These are phyloP conservation scores for Darevskia mixta DNA, from an alignment of 2,797 vertebrate genomes.

Conservation along the genomic window DNA sequence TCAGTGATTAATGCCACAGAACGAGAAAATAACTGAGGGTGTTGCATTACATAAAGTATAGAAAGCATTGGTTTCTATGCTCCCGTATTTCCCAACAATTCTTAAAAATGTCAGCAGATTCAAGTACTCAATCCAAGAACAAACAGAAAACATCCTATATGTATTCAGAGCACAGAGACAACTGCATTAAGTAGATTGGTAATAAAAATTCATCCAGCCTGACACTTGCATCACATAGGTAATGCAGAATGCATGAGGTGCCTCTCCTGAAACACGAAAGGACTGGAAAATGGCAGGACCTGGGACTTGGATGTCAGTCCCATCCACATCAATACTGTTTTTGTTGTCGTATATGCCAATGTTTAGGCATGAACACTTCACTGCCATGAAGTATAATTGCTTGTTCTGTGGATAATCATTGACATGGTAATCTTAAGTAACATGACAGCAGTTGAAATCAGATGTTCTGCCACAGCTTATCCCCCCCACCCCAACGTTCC, in stretches of 20 bases:
- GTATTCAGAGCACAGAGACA: conserved; percentile 22
- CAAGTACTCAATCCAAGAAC: neutral
- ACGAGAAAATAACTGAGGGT: neutral
- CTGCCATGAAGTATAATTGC: neutral
- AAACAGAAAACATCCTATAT: neutral
- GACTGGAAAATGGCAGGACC: conserved; percentile 38
- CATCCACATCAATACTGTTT: conserved; percentile 43
- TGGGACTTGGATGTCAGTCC: conserved; percentile 16
- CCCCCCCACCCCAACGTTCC: neutral
- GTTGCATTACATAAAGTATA: neutral
- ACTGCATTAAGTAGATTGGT: conserved; percentile 47
- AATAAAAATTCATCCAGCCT: conserved; percentile 37
- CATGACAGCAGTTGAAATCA: neutral
- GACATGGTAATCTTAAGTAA: neutral
- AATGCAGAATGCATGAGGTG: conserved; percentile 25
- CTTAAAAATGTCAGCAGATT: conserved; percentile 1
- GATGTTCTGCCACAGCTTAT: conserved; percentile 2
- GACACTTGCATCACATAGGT: conserved; percentile 48
- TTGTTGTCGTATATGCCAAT: neutral
- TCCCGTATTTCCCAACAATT: neutral
- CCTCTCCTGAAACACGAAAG: conserved; percentile 41
- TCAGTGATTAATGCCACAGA: neutral
- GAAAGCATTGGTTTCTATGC: conserved; percentile 8
- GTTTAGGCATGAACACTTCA: neutral
- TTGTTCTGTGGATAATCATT: conserved; percentile 32